These are phyloP conservation scores for Hemitrygon akajei DNA, from an alignment of 2,797 vertebrate genomes.

Conservation along the genomic window DNA sequence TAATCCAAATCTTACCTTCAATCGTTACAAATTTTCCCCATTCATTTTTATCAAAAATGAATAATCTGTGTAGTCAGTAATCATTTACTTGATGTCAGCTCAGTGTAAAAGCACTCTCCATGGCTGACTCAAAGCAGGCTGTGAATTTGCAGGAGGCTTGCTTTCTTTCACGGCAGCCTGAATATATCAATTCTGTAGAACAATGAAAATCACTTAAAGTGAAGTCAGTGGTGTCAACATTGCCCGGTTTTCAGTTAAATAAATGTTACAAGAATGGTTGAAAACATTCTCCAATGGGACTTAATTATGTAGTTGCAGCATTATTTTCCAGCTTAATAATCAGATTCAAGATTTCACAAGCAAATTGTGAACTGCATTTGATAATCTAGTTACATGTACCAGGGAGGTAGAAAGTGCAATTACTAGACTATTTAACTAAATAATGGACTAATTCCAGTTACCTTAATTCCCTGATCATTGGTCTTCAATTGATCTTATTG, in stretches of 20 bases:
- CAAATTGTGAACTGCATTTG: background rate
- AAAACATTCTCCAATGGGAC: background rate
- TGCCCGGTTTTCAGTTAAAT: too few species aligned
- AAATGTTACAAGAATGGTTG: background rate
- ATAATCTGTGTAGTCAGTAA: background rate
- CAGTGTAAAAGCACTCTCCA: background rate
- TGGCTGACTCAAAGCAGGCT: background rate
- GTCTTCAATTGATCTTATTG: background rate
- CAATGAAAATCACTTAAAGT: background rate
- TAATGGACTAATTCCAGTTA: background rate
- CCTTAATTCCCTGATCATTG: too few species aligned
- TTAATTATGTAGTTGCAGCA: background rate
- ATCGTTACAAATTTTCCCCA: background rate
- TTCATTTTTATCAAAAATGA: background rate
- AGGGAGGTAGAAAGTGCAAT: background rate
- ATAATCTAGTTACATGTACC: background rate
- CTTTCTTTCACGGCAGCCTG: too few species aligned
- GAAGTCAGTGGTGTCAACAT: background rate
- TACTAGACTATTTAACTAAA: background rate
- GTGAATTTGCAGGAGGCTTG: background rate
- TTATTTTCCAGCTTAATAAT: background rate
- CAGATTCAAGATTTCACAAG: background rate
- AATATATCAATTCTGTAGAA: background rate
- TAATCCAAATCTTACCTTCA: constrained; percentile 11
- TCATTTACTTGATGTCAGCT: background rate